phyloP scores from a whole-genome alignment of 2,888 invertebrate genomes.

The Aproaerema taeniolella region DNA sequence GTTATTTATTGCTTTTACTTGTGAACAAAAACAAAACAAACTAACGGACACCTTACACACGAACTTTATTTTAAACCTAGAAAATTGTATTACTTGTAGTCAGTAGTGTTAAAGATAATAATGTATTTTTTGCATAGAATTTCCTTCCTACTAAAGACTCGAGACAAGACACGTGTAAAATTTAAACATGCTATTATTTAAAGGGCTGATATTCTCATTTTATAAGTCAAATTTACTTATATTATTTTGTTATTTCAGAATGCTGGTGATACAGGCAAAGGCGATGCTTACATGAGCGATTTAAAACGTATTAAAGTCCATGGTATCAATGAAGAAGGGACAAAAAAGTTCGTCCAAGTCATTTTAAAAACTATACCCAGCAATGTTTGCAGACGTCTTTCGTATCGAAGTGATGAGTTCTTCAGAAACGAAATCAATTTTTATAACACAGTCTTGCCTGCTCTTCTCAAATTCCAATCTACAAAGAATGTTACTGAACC shows the following conservation, averaged over 20 bases:
- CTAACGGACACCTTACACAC: too few relatives aligned
- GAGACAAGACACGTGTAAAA: neutral
- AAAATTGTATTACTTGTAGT: too few relatives aligned
- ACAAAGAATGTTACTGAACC: slow-evolving; percentile 57
- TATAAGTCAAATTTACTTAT: too few relatives aligned
- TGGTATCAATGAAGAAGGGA: slow-evolving; percentile 47
- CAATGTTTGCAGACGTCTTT: slow-evolving; percentile 78
- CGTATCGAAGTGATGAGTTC: slow-evolving; percentile 81
- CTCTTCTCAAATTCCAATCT: slow-evolving; percentile 58
- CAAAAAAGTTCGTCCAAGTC: slow-evolving; percentile 59
- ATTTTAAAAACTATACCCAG: slow-evolving; percentile 82
- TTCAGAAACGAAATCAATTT: slow-evolving; percentile 84
- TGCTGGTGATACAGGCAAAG: slow-evolving; percentile 72
- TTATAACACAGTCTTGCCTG: slow-evolving; percentile 74
- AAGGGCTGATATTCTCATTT: neutral
- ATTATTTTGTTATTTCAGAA: slow-evolving; percentile 47
- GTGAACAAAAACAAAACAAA: too few relatives aligned
- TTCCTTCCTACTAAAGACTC: neutral
- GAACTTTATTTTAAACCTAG: too few relatives aligned
- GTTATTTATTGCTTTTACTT: too few relatives aligned
- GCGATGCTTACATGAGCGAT: slow-evolving; percentile 83
- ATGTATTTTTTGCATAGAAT: too few relatives aligned
- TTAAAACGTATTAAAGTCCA: slow-evolving; percentile 77
- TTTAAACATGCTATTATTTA: neutral
- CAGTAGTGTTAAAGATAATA: too few relatives aligned